phyloP scores from a whole-genome alignment of 2,113 vertebrate species.

The Pluvialis apricaria region DNA sequence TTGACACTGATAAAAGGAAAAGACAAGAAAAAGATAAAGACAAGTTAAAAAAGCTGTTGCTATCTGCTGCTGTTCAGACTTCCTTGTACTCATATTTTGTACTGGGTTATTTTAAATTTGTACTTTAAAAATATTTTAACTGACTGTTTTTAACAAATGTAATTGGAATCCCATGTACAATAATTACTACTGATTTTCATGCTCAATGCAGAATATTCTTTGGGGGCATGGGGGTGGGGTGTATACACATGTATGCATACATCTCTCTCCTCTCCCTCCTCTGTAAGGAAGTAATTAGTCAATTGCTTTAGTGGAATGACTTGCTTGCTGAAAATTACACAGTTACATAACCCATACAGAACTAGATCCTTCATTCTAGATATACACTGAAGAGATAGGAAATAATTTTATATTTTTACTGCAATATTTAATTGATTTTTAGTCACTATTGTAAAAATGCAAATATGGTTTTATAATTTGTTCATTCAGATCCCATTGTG shows the following conservation, averaged over 20 bases:
- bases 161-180: neutral
- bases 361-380: neutral
- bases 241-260: neutral
- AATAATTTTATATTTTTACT: neutral
- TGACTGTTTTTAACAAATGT: neutral
- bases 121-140: neutral
- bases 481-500: neutral
- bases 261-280: neutral
- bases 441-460: neutral
- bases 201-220: neutral
- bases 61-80: neutral
- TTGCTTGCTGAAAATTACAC: neutral
- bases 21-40: neutral
- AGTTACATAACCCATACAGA: neutral
- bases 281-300: neutral
- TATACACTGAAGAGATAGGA: neutral
- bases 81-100: neutral
- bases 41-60: neutral
- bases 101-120: neutral
- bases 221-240: fast-evolving
- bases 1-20: neutral
- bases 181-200: neutral
- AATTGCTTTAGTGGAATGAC: neutral
- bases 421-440: neutral
- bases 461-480: neutral